Evolutionary conservation across 1,140 invertebrate species (phyloP).

Genomic region (Hestina assimilis): DNA sequence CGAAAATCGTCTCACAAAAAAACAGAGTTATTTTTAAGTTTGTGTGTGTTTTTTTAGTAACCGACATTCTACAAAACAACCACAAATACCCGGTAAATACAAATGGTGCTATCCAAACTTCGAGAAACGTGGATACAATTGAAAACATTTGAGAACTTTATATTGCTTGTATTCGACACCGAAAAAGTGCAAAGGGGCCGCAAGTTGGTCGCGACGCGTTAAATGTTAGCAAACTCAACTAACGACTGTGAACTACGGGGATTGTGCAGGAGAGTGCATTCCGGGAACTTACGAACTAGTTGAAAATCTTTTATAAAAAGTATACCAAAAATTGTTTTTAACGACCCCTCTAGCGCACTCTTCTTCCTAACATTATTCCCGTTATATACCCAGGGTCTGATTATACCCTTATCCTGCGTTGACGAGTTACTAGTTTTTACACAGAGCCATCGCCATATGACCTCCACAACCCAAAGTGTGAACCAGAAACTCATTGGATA

Average conservation of each 20-base stretch:
- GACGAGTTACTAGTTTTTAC: too few species aligned
- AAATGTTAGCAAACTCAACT: constrained; percentile 55
- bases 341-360: too few species aligned
- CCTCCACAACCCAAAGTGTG: too few species aligned
- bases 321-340: not conserved
- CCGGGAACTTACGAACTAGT: constrained; percentile 28
- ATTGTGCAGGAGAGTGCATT: constrained; percentile 34
- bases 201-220: constrained; percentile 47
- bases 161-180: constrained; percentile 38
- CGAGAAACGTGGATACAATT: constrained; percentile 25
- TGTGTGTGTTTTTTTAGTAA: too few species aligned
- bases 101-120: constrained; percentile 8
- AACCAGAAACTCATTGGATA: too few species aligned
- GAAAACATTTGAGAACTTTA: constrained; percentile 40
- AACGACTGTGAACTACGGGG: constrained; percentile 44
- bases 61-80: not conserved
- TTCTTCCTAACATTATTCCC: too few species aligned
- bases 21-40: too few species aligned
- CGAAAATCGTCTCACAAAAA: too few species aligned
- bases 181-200: constrained; percentile 51
- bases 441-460: too few species aligned
- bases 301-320: not conserved
- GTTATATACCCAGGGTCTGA: too few species aligned
- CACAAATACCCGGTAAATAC: not conserved
- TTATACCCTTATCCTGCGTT: too few species aligned